A percentile compares a stretch with the other conserved stretches of the same genome.
These are phyloP conservation scores for Trichechus manatus DNA, from an alignment of 2,113 vertebrate species.

Conservation along the genomic window DNA sequence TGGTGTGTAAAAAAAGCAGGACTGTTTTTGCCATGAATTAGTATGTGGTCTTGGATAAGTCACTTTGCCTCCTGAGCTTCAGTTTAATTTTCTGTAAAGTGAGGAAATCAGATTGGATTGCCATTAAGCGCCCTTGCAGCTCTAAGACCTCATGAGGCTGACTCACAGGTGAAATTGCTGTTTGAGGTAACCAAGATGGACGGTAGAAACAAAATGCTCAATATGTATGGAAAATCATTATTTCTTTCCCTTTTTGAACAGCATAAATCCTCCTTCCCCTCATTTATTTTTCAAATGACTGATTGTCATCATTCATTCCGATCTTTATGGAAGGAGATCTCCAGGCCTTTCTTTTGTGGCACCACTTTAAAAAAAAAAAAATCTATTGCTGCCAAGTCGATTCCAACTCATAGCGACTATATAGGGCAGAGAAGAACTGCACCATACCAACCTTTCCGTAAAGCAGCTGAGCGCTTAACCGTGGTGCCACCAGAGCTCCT, in stretches of 20 bases:
- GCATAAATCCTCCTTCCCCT: neutral
- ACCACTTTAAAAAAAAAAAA: neutral
- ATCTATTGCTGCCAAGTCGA: too few species aligned
- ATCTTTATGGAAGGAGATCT: neutral
- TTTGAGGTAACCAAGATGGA: neutral
- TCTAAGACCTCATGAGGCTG: neutral
- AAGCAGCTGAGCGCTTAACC: neutral
- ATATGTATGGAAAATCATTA: neutral
- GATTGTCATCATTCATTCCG: neutral
- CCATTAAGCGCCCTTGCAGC: neutral
- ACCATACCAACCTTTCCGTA: neutral
- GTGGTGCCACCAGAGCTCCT: neutral
- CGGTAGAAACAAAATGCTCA: conserved; percentile 8
- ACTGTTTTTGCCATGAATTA: neutral
- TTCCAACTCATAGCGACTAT: too few species aligned
- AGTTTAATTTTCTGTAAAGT: neutral
- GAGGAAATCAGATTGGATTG: neutral
- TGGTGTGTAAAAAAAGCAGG: neutral
- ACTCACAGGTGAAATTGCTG: neutral
- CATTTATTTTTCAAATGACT: neutral
- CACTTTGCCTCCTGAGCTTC: neutral
- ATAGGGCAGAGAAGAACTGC: too few species aligned
- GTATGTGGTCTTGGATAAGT: neutral
- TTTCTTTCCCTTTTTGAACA: neutral
- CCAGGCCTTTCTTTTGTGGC: neutral